These are phyloP conservation scores for Meiosimyza decipiens DNA, from an alignment of 2,888 invertebrate species.

Conservation along the genomic window DNA sequence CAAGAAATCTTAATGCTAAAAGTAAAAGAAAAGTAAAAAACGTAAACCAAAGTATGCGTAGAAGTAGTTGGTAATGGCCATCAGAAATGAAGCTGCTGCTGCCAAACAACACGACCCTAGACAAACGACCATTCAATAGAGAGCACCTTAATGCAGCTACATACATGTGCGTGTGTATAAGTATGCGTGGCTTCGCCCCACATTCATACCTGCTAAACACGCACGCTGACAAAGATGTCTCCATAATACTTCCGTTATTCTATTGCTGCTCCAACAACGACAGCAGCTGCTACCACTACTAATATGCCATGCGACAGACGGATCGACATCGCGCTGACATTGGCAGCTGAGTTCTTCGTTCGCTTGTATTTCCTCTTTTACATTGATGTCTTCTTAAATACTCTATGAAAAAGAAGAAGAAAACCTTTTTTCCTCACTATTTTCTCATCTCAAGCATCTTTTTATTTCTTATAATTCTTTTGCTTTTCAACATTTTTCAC, in stretches of 20 bases:
- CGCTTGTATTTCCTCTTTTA: neutral
- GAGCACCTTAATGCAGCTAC: neutral
- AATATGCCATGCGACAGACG: neutral
- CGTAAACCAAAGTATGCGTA: constrained; percentile 9
- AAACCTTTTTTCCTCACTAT: constrained; percentile 7
- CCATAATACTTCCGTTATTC: constrained; percentile 8
- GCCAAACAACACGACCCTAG: neutral
- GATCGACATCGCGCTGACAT: constrained; percentile 5
- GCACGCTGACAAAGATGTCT: neutral
- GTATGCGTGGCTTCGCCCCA: too few species aligned
- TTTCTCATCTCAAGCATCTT: neutral
- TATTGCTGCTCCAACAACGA: constrained; percentile 2
- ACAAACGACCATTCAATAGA: neutral
- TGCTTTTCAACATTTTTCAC: neutral
- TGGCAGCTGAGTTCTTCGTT: neutral
- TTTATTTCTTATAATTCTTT: neutral
- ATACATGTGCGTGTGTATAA: too few species aligned
- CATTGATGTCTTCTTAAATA: constrained; percentile 17
- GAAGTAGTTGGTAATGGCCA: constrained; percentile 12
- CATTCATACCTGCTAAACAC: too few species aligned
- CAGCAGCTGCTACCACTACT: constrained; percentile 6
- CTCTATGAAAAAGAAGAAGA: neutral
- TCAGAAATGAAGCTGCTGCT: neutral
- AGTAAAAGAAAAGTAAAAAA: neutral
- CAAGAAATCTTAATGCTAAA: neutral